A percentile compares a stretch with the other conserved stretches of the same genome.
Conservation (phyloP, 2,888 invertebrate genomes). For the Rhamnusium bicolor region DNA sequence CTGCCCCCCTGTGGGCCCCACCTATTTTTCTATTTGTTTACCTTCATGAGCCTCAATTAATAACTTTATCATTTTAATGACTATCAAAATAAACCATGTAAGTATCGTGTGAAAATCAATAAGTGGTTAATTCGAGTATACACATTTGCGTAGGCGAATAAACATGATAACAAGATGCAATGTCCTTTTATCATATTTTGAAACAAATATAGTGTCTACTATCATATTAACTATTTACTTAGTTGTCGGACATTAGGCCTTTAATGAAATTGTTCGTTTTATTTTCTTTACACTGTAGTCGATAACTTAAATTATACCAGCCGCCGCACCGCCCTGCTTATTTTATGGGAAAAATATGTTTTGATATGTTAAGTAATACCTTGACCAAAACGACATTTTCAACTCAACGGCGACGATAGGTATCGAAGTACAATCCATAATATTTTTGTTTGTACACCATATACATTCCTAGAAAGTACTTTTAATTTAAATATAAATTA, state of each 20-base stretch:
- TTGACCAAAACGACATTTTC: too few relatives aligned
- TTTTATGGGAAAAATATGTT: too few relatives aligned
- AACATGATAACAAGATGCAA: constrained; percentile 40
- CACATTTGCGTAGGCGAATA: constrained; percentile 38
- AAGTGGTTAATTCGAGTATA: constrained; percentile 41
- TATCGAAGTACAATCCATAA: too few relatives aligned
- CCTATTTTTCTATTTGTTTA: constrained; percentile 5
- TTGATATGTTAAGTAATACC: too few relatives aligned
- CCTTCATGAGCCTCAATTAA: constrained; percentile 44
- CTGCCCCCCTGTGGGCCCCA: not conserved
- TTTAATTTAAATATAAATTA: too few relatives aligned
- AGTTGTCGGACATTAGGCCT: constrained; percentile 11
- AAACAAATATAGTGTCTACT: constrained; percentile 23
- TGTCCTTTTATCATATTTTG: constrained; percentile 52
- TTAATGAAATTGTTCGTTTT: constrained; percentile 10
- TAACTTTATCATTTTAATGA: constrained; percentile 35
- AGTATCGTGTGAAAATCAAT: constrained; percentile 60
- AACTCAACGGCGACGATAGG: too few relatives aligned
- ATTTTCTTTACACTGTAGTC: not conserved
- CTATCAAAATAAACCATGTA: constrained; percentile 38
- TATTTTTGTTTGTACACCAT: too few relatives aligned
- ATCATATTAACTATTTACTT: constrained; percentile 18
- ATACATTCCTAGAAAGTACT: too few relatives aligned
- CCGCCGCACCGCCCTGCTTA: too few relatives aligned
- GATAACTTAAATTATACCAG: too few relatives aligned